phyloP scores from a whole-genome alignment of 2,797 vertebrate genomes.

The Acanthurus lineatus region DNA sequence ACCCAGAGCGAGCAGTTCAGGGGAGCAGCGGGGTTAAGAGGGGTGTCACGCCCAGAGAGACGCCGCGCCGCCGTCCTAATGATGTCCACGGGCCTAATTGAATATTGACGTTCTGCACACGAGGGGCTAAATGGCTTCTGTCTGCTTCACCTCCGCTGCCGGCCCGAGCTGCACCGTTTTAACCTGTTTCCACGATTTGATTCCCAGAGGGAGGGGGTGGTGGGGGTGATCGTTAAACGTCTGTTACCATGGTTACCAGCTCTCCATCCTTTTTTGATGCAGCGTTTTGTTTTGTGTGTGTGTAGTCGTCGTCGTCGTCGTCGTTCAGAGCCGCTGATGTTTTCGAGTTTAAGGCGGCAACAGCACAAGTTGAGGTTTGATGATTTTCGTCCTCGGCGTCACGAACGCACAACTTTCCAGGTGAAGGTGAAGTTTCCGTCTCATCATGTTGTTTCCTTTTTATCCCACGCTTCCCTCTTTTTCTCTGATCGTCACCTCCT shows the following conservation, averaged over 20 bases:
- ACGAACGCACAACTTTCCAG: not conserved
- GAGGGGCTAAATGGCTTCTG: conserved; percentile 76
- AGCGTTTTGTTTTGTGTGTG: too few relatives aligned
- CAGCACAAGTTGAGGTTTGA: not conserved
- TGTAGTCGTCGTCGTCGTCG: too few relatives aligned
- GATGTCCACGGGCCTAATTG: conserved; percentile 83
- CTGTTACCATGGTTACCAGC: too few relatives aligned
- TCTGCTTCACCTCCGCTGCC: conserved; percentile 59
- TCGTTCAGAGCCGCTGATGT: conserved; percentile 6
- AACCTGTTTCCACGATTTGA: conserved; percentile 61
- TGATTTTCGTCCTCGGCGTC: not conserved
- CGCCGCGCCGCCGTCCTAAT: conserved; percentile 64
- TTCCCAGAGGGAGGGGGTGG: conserved; percentile 16
- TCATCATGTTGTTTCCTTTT: not conserved
- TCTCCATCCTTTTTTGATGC: too few relatives aligned
- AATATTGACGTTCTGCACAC: conserved; percentile 83
- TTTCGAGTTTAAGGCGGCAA: not conserved
- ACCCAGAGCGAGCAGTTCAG: conserved; percentile 18
- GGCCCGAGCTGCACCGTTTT: conserved; percentile 44
- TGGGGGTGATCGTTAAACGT: too few relatives aligned
- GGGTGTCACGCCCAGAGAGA: conserved; percentile 69
- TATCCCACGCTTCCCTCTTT: not conserved
- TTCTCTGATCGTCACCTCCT: conserved; percentile 11
- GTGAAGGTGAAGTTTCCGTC: not conserved
- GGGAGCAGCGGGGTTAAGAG: conserved; percentile 70